These are phyloP conservation scores for Aethes cnicana DNA, from an alignment of 2,888 invertebrate species.

Conservation along the genomic window DNA sequence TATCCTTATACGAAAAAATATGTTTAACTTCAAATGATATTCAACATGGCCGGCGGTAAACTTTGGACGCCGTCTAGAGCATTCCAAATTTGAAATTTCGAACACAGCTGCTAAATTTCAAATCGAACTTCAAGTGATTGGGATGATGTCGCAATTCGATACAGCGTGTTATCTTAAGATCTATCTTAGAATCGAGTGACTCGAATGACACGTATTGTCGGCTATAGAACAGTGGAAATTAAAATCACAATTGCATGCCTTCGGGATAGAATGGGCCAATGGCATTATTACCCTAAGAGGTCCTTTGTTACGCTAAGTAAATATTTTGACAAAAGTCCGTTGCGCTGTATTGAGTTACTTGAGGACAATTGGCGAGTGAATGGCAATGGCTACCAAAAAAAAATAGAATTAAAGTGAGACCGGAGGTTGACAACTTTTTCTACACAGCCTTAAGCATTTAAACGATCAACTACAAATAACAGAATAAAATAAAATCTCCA, in stretches of 20 bases:
- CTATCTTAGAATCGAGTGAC: constrained; percentile 52
- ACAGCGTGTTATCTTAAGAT: constrained; percentile 68
- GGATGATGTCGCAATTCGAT: constrained; percentile 56
- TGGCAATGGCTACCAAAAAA: constrained; percentile 53
- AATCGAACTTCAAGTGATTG: constrained; percentile 40
- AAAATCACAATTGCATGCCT: constrained; percentile 70
- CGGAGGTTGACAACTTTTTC: constrained; percentile 20
- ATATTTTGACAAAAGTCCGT: constrained; percentile 79
- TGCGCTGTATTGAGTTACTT: constrained; percentile 74
- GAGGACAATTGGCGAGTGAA: constrained; percentile 62
- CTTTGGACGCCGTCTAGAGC: too few relatives aligned
- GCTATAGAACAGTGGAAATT: constrained; percentile 55
- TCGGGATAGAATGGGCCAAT: constrained; percentile 58
- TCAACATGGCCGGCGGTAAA: constrained; percentile 17
- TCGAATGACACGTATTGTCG: constrained; percentile 47
- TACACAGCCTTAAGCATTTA: constrained; percentile 9
- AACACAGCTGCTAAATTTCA: constrained; percentile 43
- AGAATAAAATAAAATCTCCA: too few relatives aligned
- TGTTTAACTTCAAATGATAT: constrained; percentile 1
- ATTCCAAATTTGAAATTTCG: too few relatives aligned
- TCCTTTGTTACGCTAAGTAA: constrained; percentile 72
- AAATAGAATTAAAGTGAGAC: constrained; percentile 31
- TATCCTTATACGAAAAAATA: constrained; percentile 16
- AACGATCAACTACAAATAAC: too few relatives aligned
- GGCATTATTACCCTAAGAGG: constrained; percentile 72